phyloP scores from a whole-genome alignment of 2,113 vertebrate genomes.

The Chunga burmeisteri region DNA sequence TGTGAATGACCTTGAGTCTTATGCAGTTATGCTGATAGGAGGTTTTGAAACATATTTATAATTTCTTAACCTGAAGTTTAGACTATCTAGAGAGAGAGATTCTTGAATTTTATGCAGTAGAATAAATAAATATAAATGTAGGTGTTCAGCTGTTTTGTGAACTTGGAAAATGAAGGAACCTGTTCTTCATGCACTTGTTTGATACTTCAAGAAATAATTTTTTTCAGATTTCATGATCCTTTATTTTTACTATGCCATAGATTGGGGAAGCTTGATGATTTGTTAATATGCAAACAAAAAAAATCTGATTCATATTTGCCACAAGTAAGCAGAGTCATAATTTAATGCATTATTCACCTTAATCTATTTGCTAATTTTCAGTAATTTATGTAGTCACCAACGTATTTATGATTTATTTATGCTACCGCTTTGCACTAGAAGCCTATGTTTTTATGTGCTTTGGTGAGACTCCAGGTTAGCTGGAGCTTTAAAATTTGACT shows the following conservation, averaged over 20 bases:
- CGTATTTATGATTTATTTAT: background rate
- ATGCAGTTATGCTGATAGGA: background rate
- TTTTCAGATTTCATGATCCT: background rate
- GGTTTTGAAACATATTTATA: background rate
- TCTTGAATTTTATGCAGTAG: background rate
- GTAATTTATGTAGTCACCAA: background rate
- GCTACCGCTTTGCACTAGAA: background rate
- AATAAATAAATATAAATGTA: background rate
- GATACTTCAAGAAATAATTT: background rate
- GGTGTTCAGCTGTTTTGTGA: background rate
- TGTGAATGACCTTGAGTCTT: background rate
- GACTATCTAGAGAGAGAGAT: background rate
- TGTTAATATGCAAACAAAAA: background rate
- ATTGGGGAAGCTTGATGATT: background rate
- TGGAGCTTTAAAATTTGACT: background rate
- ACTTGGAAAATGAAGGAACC: background rate
- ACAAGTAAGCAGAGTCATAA: background rate
- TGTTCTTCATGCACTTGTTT: background rate
- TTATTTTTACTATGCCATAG: background rate
- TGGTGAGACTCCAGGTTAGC: background rate
- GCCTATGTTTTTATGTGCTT: background rate
- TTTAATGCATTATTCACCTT: background rate
- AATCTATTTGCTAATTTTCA: background rate
- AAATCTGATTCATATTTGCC: background rate
- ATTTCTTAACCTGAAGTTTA: background rate